These are phyloP conservation scores for Drosophila yakuba DNA, from an alignment of 1,140 invertebrate genomes.

Conservation along the genomic window DNA sequence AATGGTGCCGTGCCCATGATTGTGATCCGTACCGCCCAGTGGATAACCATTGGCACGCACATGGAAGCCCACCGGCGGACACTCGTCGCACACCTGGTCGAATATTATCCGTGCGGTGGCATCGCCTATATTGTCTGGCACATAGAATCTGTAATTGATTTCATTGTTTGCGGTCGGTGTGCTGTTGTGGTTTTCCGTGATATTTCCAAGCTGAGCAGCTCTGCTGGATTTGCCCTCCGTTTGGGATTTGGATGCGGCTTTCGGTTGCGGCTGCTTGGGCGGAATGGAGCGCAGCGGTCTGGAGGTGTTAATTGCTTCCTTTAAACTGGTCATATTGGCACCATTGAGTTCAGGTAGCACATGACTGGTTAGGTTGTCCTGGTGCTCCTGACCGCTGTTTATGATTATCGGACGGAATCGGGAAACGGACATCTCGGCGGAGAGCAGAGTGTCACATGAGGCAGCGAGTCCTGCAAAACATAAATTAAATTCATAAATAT, in stretches of 20 bases:
- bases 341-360: constrained; percentile 5
- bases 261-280: constrained; percentile 29
- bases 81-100: constrained; percentile 57
- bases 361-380: constrained; percentile 63
- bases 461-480: constrained; percentile 85
- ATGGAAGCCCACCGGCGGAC: constrained; percentile 69
- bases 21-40: constrained; percentile 44
- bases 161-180: constrained; percentile 63
- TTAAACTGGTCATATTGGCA: not conserved
- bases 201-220: constrained; percentile 25
- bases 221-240: constrained; percentile 4
- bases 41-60: constrained; percentile 76
- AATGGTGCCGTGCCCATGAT: constrained; percentile 59
- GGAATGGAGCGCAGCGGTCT: constrained; percentile 31
- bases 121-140: constrained; percentile 74
- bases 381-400: constrained; percentile 65
- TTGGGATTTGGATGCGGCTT: constrained; percentile 4
- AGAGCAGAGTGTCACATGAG: constrained; percentile 84
- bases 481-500: not conserved
- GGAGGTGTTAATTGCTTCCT: constrained; percentile 8
- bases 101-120: constrained; percentile 68
- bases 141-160: constrained; percentile 84
- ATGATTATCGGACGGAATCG: constrained; percentile 71
- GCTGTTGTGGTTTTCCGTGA: constrained; percentile 23
- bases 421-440: constrained; percentile 77